Percentiles rank a stretch among this genome's conserved stretches.
Conservation (phyloP, 92 coral and sea anemone genomes). For the Epizoanthus ramosus region DNA sequence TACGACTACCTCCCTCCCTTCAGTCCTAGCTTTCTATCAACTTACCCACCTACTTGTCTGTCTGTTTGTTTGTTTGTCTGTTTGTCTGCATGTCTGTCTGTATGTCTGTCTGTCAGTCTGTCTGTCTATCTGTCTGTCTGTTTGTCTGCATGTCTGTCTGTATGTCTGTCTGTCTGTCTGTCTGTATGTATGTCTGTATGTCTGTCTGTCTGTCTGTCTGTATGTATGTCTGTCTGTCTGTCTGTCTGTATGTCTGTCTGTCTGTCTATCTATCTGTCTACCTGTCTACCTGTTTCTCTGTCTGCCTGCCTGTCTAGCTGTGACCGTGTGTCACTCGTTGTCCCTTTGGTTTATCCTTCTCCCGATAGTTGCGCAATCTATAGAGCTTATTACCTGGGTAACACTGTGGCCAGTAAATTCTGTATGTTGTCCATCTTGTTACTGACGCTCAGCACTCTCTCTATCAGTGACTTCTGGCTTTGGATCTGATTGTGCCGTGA, state of each 20-base stretch:
- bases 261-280: too few species aligned
- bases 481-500: constrained; percentile 20
- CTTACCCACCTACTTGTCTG: too few species aligned
- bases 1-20: too few species aligned
- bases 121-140: neutral
- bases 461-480: constrained; percentile 37
- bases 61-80: too few species aligned
- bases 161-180: neutral
- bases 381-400: constrained; percentile 15
- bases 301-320: neutral
- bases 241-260: neutral
- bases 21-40: too few species aligned
- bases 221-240: neutral
- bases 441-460: constrained; percentile 33
- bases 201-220: neutral
- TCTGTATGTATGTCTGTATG: neutral
- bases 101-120: too few species aligned
- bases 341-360: too few species aligned
- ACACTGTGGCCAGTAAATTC: constrained; percentile 13
- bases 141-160: too few species aligned
- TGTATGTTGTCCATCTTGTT: constrained; percentile 46
- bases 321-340: neutral
- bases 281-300: too few species aligned
- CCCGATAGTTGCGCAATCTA: too few species aligned
- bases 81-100: too few species aligned